These are phyloP conservation scores for Pelagia noctiluca DNA, from an alignment of 30 jellyfish, hydroid and myxozoan species.

Conservation along the genomic window DNA sequence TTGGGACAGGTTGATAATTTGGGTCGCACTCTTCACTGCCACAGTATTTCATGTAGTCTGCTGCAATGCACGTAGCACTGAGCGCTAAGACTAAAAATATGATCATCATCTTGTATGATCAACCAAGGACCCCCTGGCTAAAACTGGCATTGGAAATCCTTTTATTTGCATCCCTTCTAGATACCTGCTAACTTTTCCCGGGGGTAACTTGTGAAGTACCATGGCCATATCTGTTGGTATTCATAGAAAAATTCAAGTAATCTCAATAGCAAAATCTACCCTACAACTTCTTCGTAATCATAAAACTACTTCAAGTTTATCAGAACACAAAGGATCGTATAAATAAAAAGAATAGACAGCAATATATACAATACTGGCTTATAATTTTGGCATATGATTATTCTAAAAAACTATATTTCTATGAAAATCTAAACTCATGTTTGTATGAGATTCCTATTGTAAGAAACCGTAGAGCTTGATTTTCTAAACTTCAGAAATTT, in stretches of 20 bases:
- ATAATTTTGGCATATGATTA: not conserved
- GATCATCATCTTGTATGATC: not conserved
- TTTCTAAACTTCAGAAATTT: too few relatives aligned
- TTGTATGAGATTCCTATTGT: too few relatives aligned
- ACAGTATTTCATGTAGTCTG: too few relatives aligned
- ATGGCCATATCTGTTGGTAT: not conserved
- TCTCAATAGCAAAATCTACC: not conserved
- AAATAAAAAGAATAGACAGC: not conserved
- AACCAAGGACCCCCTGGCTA: not conserved
- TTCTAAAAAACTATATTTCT: too few relatives aligned
- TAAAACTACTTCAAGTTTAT: too few relatives aligned
- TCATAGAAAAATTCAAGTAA: not conserved
- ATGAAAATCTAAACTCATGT: not conserved
- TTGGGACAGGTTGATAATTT: conserved; percentile 51
- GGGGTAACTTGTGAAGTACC: not conserved
- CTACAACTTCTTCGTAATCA: not conserved
- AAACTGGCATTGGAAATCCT: not conserved
- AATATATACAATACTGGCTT: too few relatives aligned
- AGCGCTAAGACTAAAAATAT: not conserved
- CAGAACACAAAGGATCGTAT: not conserved
- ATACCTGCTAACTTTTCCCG: not conserved
- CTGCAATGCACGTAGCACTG: not conserved
- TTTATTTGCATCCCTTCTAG: not conserved
- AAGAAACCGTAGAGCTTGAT: too few relatives aligned
- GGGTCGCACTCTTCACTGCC: conserved; percentile 48